Evolutionary conservation across 2,113 vertebrate species (phyloP), one percentile per base, ranked within the genome.

Genomic region (Gobius niger): DNA sequence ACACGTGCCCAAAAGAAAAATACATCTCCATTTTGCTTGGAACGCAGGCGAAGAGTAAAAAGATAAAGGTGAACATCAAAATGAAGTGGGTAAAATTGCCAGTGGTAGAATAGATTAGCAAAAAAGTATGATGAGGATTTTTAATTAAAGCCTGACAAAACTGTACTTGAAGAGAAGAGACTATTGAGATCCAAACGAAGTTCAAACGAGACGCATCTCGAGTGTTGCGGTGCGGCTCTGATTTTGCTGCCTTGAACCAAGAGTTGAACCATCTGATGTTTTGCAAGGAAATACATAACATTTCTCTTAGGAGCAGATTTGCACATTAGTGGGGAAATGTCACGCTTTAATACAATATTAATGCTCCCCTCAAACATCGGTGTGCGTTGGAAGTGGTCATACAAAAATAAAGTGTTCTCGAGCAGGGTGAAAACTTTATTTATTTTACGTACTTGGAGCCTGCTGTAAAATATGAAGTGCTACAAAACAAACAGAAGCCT

Each of bases 261-360:
- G 68, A 67, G 54, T 56, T 63, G 1, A 73, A 65, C 6, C 19
- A 46, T 61, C 52, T 61, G 68, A 65, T 63, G 60, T 71, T 83
- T 73, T 73, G 56, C 12, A 34, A 44, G 7, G 44, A 49, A 72
- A n/a, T 57, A 60, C 40, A 49, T 56, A 34, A 64, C 67, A 77
- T 19, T 68, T 57, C 63, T 67, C 14, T 16, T 9, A 68, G 59
- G 63, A 52, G 1, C 13, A 18, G 63, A 60, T 68, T 70, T 77
- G 54, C 0, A 7, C 47, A 73, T 74, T 75, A 70, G 56, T 62
- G 15, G 54, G 24, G 51, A 77, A 71, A 80, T 67, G 47, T 44
- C 44, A 41, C 54, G 46, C 50, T 79, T 70, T 73, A 67, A 73
- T 82, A 75, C 0, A 67, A 64, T 62, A 75, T 67, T 75, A 42